Conservation (phyloP, 1,140 invertebrate genomes). For the Dendroctonus valens region DNA sequence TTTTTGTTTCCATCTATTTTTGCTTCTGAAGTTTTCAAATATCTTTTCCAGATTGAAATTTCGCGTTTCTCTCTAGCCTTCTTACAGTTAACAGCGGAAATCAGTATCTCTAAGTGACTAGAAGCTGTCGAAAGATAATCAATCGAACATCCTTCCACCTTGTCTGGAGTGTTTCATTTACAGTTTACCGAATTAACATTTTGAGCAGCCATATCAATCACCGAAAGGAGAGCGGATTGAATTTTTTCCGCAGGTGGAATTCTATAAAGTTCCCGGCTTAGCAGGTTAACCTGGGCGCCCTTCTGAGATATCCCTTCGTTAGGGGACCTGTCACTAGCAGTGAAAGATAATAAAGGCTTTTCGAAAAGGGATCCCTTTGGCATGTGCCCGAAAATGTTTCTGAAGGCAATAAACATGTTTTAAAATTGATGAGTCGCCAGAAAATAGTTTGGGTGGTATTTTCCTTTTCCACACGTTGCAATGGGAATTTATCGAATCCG, state of each 20-base stretch:
- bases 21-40: too few relatives aligned
- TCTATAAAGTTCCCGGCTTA: slow-evolving; percentile 19
- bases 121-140: too few relatives aligned
- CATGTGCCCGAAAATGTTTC: slow-evolving; percentile 14
- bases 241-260: slow-evolving; percentile 13
- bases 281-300: slow-evolving; percentile 14
- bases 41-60: too few relatives aligned
- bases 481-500: neutral
- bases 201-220: too few relatives aligned
- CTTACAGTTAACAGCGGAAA: too few relatives aligned
- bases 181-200: too few relatives aligned
- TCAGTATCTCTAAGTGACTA: too few relatives aligned
- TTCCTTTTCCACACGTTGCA: slow-evolving; percentile 1
- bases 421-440: slow-evolving; percentile 11
- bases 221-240: neutral
- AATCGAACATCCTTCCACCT: too few relatives aligned
- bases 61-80: too few relatives aligned
- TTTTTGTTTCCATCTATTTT: neutral
- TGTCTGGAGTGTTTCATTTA: too few relatives aligned
- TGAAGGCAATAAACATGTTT: slow-evolving; percentile 17
- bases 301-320: slow-evolving; percentile 25
- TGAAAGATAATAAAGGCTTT: slow-evolving; percentile 25
- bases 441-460: neutral
- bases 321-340: slow-evolving; percentile 20
- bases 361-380: slow-evolving; percentile 11